Percentiles rank a stretch among this genome's conserved stretches.
Conservation (phyloP, 2,888 invertebrate species). For the Synergus gifuensis region DNA sequence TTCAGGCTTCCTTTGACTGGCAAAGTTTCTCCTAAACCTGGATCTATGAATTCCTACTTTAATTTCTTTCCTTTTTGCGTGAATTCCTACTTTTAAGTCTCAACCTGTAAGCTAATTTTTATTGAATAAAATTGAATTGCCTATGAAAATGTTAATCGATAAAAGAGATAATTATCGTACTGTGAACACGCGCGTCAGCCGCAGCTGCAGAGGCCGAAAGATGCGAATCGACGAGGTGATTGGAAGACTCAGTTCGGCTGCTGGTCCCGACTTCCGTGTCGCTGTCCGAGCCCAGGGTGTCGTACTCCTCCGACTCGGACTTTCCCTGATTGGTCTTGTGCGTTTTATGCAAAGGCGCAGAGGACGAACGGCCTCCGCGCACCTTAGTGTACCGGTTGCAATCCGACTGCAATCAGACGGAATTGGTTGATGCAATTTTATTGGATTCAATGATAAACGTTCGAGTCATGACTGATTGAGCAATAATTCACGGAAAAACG, state of each 20-base stretch:
- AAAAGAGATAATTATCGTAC: conserved; percentile 66
- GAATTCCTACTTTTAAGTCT: neutral
- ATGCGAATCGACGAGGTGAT: conserved; percentile 78
- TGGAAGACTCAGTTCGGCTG: conserved; percentile 78
- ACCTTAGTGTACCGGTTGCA: conserved; percentile 78
- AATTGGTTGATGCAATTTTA: conserved; percentile 62
- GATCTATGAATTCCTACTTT: neutral
- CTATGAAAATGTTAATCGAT: conserved; percentile 14
- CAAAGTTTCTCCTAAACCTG: neutral
- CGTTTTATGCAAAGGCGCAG: conserved; percentile 77
- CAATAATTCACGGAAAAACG: neutral
- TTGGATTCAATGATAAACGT: conserved; percentile 54
- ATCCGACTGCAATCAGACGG: conserved; percentile 78
- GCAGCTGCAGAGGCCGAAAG: conserved; percentile 76
- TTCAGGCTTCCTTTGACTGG: neutral
- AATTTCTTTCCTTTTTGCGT: neutral
- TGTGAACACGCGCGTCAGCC: conserved; percentile 77
- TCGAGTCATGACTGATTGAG: conserved; percentile 56
- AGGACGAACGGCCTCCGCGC: conserved; percentile 77
- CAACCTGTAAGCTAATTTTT: neutral
- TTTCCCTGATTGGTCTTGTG: conserved; percentile 94
- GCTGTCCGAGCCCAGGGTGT: conserved; percentile 89
- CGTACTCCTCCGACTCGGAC: conserved; percentile 97
- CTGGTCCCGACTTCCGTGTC: conserved; percentile 85
- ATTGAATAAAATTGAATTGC: neutral